Conservation (phyloP, 2,888 invertebrate genomes). For the Erynnis tages region DNA sequence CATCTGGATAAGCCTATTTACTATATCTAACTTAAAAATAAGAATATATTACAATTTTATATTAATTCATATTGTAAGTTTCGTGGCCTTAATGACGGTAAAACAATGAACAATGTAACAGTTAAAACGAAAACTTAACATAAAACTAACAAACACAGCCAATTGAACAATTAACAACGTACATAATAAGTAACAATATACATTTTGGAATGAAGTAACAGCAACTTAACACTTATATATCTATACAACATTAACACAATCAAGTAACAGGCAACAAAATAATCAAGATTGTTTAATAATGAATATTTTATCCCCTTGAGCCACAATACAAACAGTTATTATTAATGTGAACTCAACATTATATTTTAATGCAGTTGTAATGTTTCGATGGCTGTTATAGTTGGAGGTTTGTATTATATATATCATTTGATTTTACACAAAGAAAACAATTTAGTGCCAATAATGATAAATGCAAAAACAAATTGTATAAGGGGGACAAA, state of each 20-base stretch:
- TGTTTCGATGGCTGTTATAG: too few relatives aligned
- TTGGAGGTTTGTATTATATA: too few relatives aligned
- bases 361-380: background rate
- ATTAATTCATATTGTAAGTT: conserved; percentile 15
- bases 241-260: conserved; percentile 57
- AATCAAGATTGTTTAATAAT: conserved; percentile 51
- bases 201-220: conserved; percentile 63
- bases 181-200: conserved; percentile 49
- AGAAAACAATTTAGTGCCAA: too few relatives aligned
- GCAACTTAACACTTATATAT: conserved; percentile 71
- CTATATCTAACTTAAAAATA: conserved; percentile 35
- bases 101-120: conserved; percentile 56
- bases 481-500: conserved; percentile 44
- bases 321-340: too few relatives aligned
- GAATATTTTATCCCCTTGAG: conserved; percentile 60
- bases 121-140: conserved; percentile 80
- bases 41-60: conserved; percentile 27
- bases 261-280: conserved; percentile 40
- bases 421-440: too few relatives aligned
- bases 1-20: conserved; percentile 44
- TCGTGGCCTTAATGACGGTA: conserved; percentile 72
- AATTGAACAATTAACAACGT: conserved; percentile 46
- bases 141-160: conserved; percentile 82
- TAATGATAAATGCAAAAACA: too few relatives aligned
- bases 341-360: background rate